Conservation (phyloP, 2,113 vertebrate genomes). For the Kobus ellipsiprymnus region DNA sequence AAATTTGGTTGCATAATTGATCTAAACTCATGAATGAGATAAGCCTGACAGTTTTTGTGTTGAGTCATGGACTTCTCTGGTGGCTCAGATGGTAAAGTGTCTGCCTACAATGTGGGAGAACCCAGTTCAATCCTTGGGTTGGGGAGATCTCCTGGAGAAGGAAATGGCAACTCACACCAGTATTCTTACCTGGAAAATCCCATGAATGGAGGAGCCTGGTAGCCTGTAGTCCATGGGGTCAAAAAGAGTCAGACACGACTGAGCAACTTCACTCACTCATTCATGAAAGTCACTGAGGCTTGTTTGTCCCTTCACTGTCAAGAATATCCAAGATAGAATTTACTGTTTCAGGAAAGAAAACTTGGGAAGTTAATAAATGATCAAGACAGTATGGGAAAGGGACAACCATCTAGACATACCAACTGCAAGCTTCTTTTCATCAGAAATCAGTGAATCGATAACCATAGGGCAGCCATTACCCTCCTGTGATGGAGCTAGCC, state of each 20-base stretch:
- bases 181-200: background rate
- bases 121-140: background rate
- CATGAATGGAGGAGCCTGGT: background rate
- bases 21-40: background rate
- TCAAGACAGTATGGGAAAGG: background rate
- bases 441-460: background rate
- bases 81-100: background rate
- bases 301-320: background rate
- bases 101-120: fast-evolving
- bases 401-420: background rate
- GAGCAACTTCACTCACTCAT: background rate
- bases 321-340: background rate
- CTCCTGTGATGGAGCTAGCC: background rate
- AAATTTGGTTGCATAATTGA: background rate
- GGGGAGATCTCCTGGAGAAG: background rate
- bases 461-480: fast-evolving
- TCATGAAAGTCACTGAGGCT: background rate
- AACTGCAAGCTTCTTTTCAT: background rate
- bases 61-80: background rate
- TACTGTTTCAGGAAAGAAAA: background rate
- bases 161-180: background rate
- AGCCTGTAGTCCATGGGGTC: background rate
- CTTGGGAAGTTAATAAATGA: background rate
- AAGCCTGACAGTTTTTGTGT: background rate
- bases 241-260: background rate